Conservation (phyloP, 2,888 invertebrate genomes). For the Morpho deidamia region DNA sequence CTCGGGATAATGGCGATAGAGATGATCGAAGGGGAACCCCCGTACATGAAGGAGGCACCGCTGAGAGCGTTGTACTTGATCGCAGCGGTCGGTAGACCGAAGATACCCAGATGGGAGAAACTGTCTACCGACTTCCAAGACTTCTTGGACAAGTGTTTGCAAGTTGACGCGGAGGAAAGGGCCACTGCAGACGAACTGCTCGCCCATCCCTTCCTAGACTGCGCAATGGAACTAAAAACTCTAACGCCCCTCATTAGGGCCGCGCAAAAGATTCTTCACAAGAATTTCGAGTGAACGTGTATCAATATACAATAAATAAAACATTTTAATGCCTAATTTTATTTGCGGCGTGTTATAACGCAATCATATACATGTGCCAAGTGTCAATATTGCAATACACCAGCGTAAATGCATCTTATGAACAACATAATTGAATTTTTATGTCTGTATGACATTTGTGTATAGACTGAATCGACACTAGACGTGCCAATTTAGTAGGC, state of each 20-base stretch:
- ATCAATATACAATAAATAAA: neutral
- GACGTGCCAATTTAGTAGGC: constrained; percentile 6
- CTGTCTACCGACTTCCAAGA: constrained; percentile 87
- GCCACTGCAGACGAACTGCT: constrained; percentile 88
- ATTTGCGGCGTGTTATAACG: neutral
- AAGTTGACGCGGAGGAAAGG: constrained; percentile 88
- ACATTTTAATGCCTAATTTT: neutral
- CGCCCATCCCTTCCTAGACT: constrained; percentile 87
- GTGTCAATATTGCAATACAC: neutral
- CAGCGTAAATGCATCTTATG: neutral
- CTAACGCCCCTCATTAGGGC: constrained; percentile 94
- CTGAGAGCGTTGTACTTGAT: constrained; percentile 95
- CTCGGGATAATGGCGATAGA: constrained; percentile 99
- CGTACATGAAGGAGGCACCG: constrained; percentile 97
- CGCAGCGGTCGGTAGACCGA: constrained; percentile 96
- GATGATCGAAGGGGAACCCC: constrained; percentile 96
- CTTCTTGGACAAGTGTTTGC: constrained; percentile 92
- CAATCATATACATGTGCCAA: constrained; percentile 5
- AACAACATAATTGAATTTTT: neutral
- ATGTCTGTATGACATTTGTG: constrained; percentile 7
- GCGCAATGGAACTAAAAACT: constrained; percentile 88
- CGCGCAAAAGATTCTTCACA: constrained; percentile 90
- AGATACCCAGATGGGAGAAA: constrained; percentile 89
- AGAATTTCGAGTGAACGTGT: constrained; percentile 62
- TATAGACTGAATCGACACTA: neutral